A percentile compares a stretch with the other conserved stretches of the same genome.
Evolutionary conservation across 1,140 invertebrate genomes (phyloP).

Genomic region (Ephestia elutella): DNA sequence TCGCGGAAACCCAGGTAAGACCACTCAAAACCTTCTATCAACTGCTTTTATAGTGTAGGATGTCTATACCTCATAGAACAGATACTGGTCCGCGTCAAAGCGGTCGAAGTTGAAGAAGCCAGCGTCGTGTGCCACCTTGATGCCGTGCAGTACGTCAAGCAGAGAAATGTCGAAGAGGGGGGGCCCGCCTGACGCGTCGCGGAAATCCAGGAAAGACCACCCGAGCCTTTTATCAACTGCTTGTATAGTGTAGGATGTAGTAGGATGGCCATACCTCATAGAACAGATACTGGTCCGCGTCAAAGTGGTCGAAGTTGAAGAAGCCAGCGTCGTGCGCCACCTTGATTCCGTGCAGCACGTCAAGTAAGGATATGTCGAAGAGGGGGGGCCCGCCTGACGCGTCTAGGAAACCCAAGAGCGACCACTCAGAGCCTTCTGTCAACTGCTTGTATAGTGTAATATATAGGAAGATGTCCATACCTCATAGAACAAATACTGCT

Average conservation of each 20-base stretch:
- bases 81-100: conserved; percentile 97
- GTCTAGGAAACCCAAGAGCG: conserved; percentile 87
- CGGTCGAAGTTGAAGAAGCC: conserved; percentile 96
- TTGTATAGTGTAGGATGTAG: conserved; percentile 90
- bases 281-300: conserved; percentile 96
- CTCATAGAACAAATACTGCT: conserved; percentile 97
- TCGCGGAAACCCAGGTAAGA: conserved; percentile 87
- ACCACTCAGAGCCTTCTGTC: conserved; percentile 80
- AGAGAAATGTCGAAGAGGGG: conserved; percentile 89
- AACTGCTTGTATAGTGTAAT: conserved; percentile 87
- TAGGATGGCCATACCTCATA: conserved; percentile 84
- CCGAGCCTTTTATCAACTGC: conserved; percentile 80
- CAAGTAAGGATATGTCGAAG: conserved; percentile 88
- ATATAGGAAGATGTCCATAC: too few relatives aligned
- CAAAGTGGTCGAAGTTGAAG: conserved; percentile 96
- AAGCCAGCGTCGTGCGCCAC: conserved; percentile 92
- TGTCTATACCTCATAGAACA: conserved; percentile 84
- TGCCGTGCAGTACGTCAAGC: conserved; percentile 91
- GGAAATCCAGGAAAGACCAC: conserved; percentile 83
- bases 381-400: conserved; percentile 88
- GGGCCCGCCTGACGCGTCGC: conserved; percentile 91
- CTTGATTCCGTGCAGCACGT: conserved; percentile 93
- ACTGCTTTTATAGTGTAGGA: conserved; percentile 85
- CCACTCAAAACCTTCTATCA: conserved; percentile 82
- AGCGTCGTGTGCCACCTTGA: conserved; percentile 90